Evolutionary conservation across 1,140 invertebrate species (phyloP).

Genomic region (Listronotus oregonensis): DNA sequence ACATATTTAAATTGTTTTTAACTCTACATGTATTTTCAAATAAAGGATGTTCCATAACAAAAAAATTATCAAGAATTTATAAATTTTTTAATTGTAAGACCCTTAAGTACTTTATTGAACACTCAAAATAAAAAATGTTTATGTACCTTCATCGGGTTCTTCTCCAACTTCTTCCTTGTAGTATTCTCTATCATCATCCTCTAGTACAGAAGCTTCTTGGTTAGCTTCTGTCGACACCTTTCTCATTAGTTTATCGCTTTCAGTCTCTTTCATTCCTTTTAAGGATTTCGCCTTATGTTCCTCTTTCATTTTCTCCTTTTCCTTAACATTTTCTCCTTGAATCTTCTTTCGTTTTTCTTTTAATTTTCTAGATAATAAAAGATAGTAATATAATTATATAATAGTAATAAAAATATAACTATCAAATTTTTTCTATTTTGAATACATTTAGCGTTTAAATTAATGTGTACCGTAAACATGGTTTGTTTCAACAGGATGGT

Average conservation of each 20-base stretch:
- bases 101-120: no score
- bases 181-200: constrained; percentile 80
- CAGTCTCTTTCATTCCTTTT: constrained; percentile 66
- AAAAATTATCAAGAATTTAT: no score
- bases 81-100: no score
- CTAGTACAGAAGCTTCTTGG: constrained; percentile 57
- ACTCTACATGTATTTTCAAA: no score
- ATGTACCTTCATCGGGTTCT: constrained; percentile 72
- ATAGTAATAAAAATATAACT: constrained; percentile 27
- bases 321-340: constrained; percentile 76
- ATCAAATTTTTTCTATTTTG: not conserved
- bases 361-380: constrained; percentile 68
- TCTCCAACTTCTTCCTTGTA: constrained; percentile 85
- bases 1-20: no score
- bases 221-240: constrained; percentile 61
- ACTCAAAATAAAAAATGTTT: no score
- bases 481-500: no score
- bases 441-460: not conserved
- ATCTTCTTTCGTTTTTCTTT: constrained; percentile 77
- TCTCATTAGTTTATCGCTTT: constrained; percentile 55
- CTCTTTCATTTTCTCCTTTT: constrained; percentile 70
- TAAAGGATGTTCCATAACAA: no score
- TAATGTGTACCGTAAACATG: no score
- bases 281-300: constrained; percentile 71
- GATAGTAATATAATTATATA: constrained; percentile 46